Conservation (phyloP, 2,113 vertebrate genomes). For the Steatornis caripensis region DNA sequence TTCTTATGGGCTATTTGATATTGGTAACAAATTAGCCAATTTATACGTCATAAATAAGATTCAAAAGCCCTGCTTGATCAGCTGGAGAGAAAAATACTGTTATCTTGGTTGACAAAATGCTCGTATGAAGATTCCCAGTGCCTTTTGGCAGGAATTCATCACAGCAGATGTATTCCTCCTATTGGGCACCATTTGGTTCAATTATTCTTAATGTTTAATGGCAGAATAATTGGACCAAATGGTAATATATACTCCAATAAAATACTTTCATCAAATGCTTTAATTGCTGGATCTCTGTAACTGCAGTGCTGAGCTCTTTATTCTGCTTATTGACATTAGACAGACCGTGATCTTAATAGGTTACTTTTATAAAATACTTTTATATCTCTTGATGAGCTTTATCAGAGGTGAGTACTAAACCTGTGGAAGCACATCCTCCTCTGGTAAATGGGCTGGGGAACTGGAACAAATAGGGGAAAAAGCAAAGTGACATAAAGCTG, state of each 20-base stretch:
- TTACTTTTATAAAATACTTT: slow-evolving; percentile 15
- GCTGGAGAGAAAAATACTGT: slow-evolving; percentile 16
- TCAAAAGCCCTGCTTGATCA: slow-evolving; percentile 32
- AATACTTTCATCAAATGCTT: slow-evolving; percentile 58
- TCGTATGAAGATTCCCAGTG: slow-evolving; percentile 9
- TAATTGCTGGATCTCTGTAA: slow-evolving; percentile 25
- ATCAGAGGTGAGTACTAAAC: neutral
- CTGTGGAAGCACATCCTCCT: neutral
- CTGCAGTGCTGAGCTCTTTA: slow-evolving; percentile 11
- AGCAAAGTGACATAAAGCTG: neutral
- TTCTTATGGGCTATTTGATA: slow-evolving; percentile 47
- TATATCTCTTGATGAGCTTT: neutral
- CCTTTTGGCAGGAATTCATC: slow-evolving; percentile 59
- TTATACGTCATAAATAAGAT: slow-evolving; percentile 47
- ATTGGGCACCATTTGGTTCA: slow-evolving; percentile 55
- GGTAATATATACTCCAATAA: slow-evolving; percentile 56
- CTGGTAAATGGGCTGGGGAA: neutral
- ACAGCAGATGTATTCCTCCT: slow-evolving; percentile 57
- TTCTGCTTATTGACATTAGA: slow-evolving; percentile 56
- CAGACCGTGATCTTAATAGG: neutral
- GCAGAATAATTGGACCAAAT: slow-evolving; percentile 63
- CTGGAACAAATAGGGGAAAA: neutral
- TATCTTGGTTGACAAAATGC: slow-evolving; percentile 49
- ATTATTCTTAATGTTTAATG: slow-evolving; percentile 66
- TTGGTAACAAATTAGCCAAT: slow-evolving; percentile 31